Evolutionary conservation across 2,888 invertebrate genomes (phyloP), one percentile per base, ranked within the genome.

Genomic region (Merodon equestris): DNA sequence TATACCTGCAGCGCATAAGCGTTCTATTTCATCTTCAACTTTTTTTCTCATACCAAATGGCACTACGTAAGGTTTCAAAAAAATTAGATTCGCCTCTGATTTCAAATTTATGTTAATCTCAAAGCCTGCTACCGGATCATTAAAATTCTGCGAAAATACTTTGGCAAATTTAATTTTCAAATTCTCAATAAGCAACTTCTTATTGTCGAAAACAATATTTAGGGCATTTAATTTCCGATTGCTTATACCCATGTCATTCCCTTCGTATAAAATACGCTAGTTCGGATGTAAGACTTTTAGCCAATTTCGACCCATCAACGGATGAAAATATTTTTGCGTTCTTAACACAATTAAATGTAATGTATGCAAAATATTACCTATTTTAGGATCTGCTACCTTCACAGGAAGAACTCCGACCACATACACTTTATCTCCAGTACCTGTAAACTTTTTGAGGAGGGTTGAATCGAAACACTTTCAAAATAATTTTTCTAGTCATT

Each of bases 61-160:
- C 10, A 83, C 53, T 3, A 63, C 71, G 36, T 82, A 67, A 0
- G 82, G 66, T 61, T 81, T 83, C 9, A 70, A 56, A 17, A 82
- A 82, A 17, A 73, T 64, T 42, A 40, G 42, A 1, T 9, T 19
- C 10, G 51, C 51, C 1, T 36, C 14, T 36, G 34, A 9, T 1
- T 1, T 34, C 10, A 19, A 40, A 3, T 13, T 1, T 27, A 47
- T 18, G 14, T 47, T 17, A 9, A 17, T 9, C 5, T 38, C 40
- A n/a, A n/a, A 54, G 18, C 4, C 17, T 5, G 0, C 17, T 40
- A 54, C 40, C 1, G 40, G 40, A 1, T 54, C 17, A 18, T 40
- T 54, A 14, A 40, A 50, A 50, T 50, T 2, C 9, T 13, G 7
- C 1, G 34, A 27, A 27, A 50, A 34, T 7, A 51, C 34, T n/a